A percentile compares a stretch with the other conserved stretches of the same genome.
phyloP scores from a whole-genome alignment of 1,140 invertebrate species.

The Sinonovacula constricta region DNA sequence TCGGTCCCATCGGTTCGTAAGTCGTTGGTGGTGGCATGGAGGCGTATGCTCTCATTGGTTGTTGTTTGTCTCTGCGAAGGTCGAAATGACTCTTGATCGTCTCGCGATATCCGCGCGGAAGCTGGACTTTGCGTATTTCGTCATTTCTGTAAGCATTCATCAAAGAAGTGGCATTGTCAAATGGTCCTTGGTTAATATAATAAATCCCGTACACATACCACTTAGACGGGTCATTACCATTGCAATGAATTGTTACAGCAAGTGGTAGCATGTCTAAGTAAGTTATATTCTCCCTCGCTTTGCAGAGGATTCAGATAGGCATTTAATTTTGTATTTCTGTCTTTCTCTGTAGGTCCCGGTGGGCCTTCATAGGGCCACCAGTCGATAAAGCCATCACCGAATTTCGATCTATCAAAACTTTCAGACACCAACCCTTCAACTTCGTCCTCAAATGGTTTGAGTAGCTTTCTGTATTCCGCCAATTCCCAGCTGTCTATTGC shows the following conservation, averaged over 20 bases:
- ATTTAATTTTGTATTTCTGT: slow-evolving; percentile 13
- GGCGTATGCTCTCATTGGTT: neutral
- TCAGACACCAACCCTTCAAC: neutral
- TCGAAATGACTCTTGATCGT: neutral
- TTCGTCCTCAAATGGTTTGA: neutral
- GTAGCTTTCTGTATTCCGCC: neutral
- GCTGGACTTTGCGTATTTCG: neutral
- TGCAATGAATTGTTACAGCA: slow-evolving; percentile 6
- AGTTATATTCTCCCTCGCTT: neutral
- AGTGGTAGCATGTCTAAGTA: slow-evolving; percentile 24
- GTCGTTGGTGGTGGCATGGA: slow-evolving; percentile 51
- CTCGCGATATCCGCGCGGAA: neutral
- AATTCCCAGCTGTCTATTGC: slow-evolving; percentile 11
- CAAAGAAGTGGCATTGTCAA: neutral
- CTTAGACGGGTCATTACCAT: slow-evolving; percentile 9
- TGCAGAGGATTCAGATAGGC: neutral
- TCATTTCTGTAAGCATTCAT: neutral
- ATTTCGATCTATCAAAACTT: slow-evolving; percentile 21
- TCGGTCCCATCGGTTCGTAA: slow-evolving; percentile 59
- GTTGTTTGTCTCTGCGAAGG: slow-evolving; percentile 5
- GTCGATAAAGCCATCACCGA: neutral
- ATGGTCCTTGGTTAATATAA: slow-evolving; percentile 29
- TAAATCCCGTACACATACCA: slow-evolving; percentile 20
- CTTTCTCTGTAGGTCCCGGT: neutral
- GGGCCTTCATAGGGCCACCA: neutral